These are phyloP conservation scores for Gasteruption jaculator DNA, from an alignment of 2,888 invertebrate genomes.

Conservation along the genomic window DNA sequence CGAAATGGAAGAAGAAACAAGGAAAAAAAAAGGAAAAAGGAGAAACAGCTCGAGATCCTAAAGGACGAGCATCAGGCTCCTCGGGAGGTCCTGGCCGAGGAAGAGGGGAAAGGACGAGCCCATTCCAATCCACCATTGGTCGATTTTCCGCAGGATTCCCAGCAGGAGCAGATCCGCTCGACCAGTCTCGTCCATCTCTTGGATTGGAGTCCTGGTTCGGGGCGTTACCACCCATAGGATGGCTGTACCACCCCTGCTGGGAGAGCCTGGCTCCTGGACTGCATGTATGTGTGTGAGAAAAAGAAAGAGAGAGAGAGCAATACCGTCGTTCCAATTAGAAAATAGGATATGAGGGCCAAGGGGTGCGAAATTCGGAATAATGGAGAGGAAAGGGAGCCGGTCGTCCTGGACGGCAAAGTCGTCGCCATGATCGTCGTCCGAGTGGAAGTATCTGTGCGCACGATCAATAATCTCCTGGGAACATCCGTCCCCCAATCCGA, in stretches of 20 bases:
- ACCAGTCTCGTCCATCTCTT: too few relatives aligned
- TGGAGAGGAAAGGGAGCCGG: constrained; percentile 28
- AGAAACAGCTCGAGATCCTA: background rate
- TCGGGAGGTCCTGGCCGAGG: constrained; percentile 1
- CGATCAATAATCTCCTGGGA: constrained; percentile 51
- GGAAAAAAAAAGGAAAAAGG: constrained; percentile 21
- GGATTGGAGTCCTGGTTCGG: too few relatives aligned
- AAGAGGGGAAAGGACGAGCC: constrained; percentile 19
- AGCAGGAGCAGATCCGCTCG: too few relatives aligned
- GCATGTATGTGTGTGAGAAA: too few relatives aligned
- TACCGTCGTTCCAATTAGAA: too few relatives aligned
- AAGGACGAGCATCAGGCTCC: constrained; percentile 3
- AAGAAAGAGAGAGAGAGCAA: too few relatives aligned
- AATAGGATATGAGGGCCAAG: too few relatives aligned
- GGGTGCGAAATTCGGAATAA: too few relatives aligned
- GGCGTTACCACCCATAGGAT: too few relatives aligned
- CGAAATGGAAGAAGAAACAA: constrained; percentile 1
- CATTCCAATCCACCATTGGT: constrained; percentile 19
- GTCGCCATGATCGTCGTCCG: constrained; percentile 22
- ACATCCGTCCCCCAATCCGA: constrained; percentile 41
- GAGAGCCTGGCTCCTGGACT: too few relatives aligned
- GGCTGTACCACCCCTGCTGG: too few relatives aligned
- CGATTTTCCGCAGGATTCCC: too few relatives aligned
- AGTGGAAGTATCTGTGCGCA: constrained; percentile 37
- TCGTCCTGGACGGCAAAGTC: constrained; percentile 35